Evolutionary conservation across 2,888 invertebrate species (phyloP).

Genomic region (Drosophila aldrichi): DNA sequence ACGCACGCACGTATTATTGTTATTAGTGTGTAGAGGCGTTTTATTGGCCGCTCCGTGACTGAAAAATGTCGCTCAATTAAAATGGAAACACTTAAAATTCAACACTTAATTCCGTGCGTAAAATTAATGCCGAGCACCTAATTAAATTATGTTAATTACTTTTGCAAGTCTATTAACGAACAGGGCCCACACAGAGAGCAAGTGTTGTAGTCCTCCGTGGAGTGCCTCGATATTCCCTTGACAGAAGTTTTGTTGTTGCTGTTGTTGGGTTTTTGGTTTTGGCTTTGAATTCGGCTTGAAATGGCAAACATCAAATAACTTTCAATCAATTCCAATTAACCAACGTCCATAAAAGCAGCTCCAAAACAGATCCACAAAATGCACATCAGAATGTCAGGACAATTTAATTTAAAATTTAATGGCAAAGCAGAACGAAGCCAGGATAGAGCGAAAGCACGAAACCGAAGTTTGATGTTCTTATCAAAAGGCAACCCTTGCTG

Average conservation of each 20-base stretch:
- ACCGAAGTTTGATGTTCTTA: conserved; percentile 70
- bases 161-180: conserved; percentile 76
- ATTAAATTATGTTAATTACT: conserved; percentile 80
- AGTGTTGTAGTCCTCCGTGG: conserved; percentile 10
- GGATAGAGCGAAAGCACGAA: conserved; percentile 15
- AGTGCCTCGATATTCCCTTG: conserved; percentile 18
- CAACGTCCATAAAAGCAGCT: conserved; percentile 71
- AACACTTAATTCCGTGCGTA: conserved; percentile 82
- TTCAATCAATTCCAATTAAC: conserved; percentile 80
- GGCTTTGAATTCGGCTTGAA: conserved; percentile 41
- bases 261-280: conserved; percentile 14
- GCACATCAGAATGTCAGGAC: conserved; percentile 71
- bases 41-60: conserved; percentile 63
- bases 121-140: conserved; percentile 82
- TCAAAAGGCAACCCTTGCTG: conserved; percentile 69
- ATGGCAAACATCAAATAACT: conserved; percentile 78
- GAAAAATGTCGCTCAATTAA: conserved; percentile 80
- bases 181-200: conserved; percentile 4
- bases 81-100: conserved; percentile 80
- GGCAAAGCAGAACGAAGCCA: conserved; percentile 39
- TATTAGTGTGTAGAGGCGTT: conserved; percentile 54
- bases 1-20: conserved; percentile 35
- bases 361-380: conserved; percentile 70
- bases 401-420: conserved; percentile 80
- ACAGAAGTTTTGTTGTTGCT: conserved; percentile 24